phyloP scores from a whole-genome alignment of 2,888 invertebrate genomes.

The Cephonodes hylas region DNA sequence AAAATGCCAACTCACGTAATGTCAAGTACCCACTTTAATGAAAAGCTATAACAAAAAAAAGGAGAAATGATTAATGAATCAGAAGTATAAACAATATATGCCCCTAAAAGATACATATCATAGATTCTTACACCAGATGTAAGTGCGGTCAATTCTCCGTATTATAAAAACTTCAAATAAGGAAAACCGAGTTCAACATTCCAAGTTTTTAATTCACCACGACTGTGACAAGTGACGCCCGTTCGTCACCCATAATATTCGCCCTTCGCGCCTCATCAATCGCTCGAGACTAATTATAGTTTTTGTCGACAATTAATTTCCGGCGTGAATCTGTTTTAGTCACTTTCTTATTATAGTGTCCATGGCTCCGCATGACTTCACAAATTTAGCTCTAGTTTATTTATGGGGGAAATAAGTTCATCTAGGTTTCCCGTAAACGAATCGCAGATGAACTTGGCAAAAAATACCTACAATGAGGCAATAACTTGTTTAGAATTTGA shows the following conservation, averaged over 20 bases:
- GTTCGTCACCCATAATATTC: slow-evolving; percentile 35
- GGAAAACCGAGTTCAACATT: neutral
- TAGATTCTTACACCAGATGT: no score
- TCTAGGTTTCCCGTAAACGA: neutral
- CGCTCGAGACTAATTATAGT: slow-evolving; percentile 44
- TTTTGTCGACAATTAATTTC: slow-evolving; percentile 44
- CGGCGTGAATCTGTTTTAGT: slow-evolving; percentile 33
- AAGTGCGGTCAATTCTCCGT: neutral
- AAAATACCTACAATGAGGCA: no score
- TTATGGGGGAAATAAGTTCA: neutral
- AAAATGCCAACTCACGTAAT: no score
- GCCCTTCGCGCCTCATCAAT: slow-evolving; percentile 38
- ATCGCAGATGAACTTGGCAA: neutral
- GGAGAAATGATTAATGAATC: no score
- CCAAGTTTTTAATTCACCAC: neutral
- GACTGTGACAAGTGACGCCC: neutral
- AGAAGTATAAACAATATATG: no score
- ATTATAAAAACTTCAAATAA: neutral
- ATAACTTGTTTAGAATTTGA: no score
- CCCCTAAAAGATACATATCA: no score
- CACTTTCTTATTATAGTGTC: slow-evolving; percentile 43
- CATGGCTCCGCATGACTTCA: slow-evolving; percentile 29
- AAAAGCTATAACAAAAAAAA: no score
- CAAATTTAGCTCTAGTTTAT: neutral
- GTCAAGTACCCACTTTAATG: no score